Evolutionary conservation across 2,113 vertebrate genomes (phyloP), one percentile per base, ranked within the genome.

Genomic region (Sebastes schlegelii): DNA sequence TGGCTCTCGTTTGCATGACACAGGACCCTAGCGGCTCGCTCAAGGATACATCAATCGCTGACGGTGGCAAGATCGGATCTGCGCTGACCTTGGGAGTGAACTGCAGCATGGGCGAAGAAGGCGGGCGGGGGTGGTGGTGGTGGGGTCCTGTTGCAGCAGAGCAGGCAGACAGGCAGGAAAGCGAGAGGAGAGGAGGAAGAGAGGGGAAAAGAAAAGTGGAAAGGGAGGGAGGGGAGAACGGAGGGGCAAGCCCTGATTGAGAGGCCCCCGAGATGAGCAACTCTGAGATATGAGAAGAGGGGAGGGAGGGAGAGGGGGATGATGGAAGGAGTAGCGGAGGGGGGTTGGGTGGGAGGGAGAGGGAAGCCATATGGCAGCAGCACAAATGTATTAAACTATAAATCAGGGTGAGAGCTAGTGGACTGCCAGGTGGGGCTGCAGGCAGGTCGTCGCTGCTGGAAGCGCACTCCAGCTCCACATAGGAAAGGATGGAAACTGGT

Each of bases 51-150:
- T 94, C 95, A 95, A 95, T 94, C 23, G 93, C 94, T 95, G 96
- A 95, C 94, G 92, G 93, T 95, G 95, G 95, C 95, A 95, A 95
- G 96, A 96, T 80, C 85, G 90, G 92, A 95, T 93, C 92, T 91
- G 91, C 89, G 88, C 94, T 88, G 95, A 98, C 97, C 97, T 97
- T 97, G 97, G 88, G 94, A 93, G 92, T 81, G 90, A 94, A 86
- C 73, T 6, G 73, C 90, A 87, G 81, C 86, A 79, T 13, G 19
- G 82, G 79, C 84, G 46, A 55, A 86, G 76, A 69, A 87, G 81
- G 70, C 48, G 75, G 66, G 54, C 2, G 55, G 0, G 19, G 21
- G 21, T n/a, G 1, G n/a, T 8, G 5, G 54, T 4, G 55, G 19
- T 12, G 54, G 11, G 23, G 82, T n/a, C 46, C 62, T 81, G 89